Evolutionary conservation across 2,113 vertebrate genomes (phyloP).

Genomic region (Chaetodon auriga): DNA sequence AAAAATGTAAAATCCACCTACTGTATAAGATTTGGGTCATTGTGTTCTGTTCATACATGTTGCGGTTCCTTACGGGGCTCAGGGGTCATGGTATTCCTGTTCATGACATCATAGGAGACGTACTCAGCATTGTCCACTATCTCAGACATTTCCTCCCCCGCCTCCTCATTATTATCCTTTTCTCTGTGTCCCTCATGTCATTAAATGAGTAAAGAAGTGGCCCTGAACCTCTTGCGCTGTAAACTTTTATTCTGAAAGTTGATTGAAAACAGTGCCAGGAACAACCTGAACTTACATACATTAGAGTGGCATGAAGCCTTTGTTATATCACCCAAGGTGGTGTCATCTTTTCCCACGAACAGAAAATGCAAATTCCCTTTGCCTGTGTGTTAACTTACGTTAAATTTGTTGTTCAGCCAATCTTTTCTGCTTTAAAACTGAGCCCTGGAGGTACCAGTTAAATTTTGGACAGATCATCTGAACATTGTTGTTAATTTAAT

Average conservation of each 20-base stretch:
- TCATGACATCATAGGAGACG: constrained; percentile 8
- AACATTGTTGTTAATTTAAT: neutral
- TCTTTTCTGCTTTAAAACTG: neutral
- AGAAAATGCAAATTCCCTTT: neutral
- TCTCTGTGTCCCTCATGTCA: constrained; percentile 1
- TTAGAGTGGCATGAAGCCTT: neutral
- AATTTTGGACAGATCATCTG: too few relatives aligned
- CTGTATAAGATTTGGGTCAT: neutral
- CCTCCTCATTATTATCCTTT: neutral
- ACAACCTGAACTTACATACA: neutral
- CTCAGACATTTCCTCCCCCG: constrained; percentile 25
- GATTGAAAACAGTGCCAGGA: neutral
- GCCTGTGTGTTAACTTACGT: neutral
- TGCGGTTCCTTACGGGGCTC: neutral
- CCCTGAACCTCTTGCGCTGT: neutral
- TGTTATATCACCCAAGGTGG: neutral
- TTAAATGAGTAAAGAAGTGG: neutral
- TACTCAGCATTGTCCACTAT: neutral
- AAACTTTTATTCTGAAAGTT: neutral
- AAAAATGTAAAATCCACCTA: neutral
- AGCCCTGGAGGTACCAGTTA: neutral
- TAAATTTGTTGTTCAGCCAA: neutral
- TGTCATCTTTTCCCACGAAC: neutral
- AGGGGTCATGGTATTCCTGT: constrained; percentile 5
- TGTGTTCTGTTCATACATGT: neutral